Conservation (phyloP, 1,140 invertebrate genomes). For the Epicauta chinensis region DNA sequence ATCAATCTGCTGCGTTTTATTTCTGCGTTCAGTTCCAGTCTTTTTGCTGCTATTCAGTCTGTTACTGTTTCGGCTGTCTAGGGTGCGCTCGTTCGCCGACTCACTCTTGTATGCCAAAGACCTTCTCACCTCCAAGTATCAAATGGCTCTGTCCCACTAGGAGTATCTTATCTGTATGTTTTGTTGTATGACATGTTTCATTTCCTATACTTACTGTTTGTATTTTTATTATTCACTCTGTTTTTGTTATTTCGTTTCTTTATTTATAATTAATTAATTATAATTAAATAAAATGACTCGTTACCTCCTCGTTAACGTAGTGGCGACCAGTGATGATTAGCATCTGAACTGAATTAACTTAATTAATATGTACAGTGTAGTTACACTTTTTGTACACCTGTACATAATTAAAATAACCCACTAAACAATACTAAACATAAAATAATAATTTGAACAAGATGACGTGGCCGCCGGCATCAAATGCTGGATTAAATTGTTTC, state of each 20-base stretch:
- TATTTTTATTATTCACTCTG: slow-evolving; percentile 24
- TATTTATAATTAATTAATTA: slow-evolving; percentile 18
- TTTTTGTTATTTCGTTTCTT: slow-evolving; percentile 2
- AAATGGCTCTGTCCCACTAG: slow-evolving; percentile 45
- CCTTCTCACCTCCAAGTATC: slow-evolving; percentile 48
- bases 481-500: slow-evolving; percentile 5
- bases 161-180: slow-evolving; percentile 41
- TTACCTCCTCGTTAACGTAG: slow-evolving; percentile 36
- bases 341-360: slow-evolving; percentile 11
- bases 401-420: slow-evolving; percentile 10
- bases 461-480: slow-evolving; percentile 4
- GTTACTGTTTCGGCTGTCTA: slow-evolving; percentile 24
- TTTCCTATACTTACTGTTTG: slow-evolving; percentile 34
- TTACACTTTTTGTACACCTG: slow-evolving; percentile 3
- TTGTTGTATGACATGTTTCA: slow-evolving; percentile 41
- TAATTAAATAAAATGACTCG: slow-evolving; percentile 5
- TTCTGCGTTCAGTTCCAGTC: slow-evolving; percentile 9
- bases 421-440: slow-evolving; percentile 6
- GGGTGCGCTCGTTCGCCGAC: slow-evolving; percentile 27
- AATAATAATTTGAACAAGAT: neutral
- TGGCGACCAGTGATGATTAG: slow-evolving; percentile 19
- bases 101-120: slow-evolving; percentile 37
- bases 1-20: slow-evolving; percentile 13
- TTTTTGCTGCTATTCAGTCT: slow-evolving; percentile 29
- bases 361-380: slow-evolving; percentile 7